Evolutionary conservation across 2,113 vertebrate genomes (phyloP), one percentile per base, ranked within the genome.

Genomic region (Dicrurus megarhynchus): DNA sequence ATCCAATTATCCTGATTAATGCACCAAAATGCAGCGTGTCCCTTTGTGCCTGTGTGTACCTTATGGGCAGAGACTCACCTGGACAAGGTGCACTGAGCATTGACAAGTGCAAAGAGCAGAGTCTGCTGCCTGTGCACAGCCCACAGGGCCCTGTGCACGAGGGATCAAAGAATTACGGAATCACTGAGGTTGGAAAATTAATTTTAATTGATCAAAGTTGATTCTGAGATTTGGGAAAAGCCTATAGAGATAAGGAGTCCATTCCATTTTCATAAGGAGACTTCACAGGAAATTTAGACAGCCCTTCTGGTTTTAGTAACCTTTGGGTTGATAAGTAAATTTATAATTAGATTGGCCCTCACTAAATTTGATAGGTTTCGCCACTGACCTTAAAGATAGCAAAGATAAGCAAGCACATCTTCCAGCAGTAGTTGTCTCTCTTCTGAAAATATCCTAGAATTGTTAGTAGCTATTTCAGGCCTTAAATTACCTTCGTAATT

Each of bases 21-120:
- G 20, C 3, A 6, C 5, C 15, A 5, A 64, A 80, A 56, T 1
- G 8, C 46, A 8, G 46, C 2, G 0, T 0, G 17, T 49, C 56
- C 50, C 84, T 52, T 10, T 32, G 41, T 28, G 33, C 63, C 63
- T 18, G 11, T 10, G 2, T 15, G 53, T 28, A 2, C 19, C 3
- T 13, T 3, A 2, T 2, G 60, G 50, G 53, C 55, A 65, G n/a
- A 28, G 56, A 22, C 3, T 3, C n/a, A 19, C 3, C 3, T 3
- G 57, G 55, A 11, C 50, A 59, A 53, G 78, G 52, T 10, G 56
- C 50, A 2, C 10, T 7, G 67, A 61, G 61, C 32, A 3, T 1
- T 49, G 71, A 14, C 6, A 61, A 52, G 41, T 1, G 37, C 69
- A 33, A 78, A 70, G 67, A 41, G 75, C 47, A 3, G 27, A 47